phyloP scores from a whole-genome alignment of 2,113 vertebrate genomes.

The Clupea harengus region DNA sequence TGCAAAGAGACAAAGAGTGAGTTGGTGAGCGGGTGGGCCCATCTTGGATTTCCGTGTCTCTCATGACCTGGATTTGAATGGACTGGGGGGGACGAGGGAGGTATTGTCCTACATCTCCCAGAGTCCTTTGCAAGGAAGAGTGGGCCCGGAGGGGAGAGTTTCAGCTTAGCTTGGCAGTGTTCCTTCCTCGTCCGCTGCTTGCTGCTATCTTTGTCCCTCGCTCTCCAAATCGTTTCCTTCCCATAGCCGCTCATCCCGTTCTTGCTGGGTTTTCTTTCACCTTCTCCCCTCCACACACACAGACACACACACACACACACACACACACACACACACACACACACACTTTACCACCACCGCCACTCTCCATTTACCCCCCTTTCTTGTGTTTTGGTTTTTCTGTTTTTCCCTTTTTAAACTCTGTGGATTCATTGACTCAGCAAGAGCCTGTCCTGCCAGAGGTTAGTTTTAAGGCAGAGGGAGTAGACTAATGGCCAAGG shows the following conservation, averaged over 20 bases:
- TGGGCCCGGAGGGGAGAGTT: background rate
- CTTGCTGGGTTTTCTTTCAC: slow-evolving; percentile 10
- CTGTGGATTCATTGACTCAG: background rate
- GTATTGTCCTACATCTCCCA: slow-evolving; percentile 4
- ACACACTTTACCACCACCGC: background rate
- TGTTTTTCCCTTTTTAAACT: background rate
- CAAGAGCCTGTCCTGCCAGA: background rate
- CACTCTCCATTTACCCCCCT: background rate
- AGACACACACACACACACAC: background rate
- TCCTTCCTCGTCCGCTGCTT: background rate
- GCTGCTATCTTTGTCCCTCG: slow-evolving; percentile 12
- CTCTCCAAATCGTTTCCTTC: slow-evolving; percentile 5
- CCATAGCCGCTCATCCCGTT: background rate
- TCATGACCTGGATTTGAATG: background rate
- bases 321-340: slow-evolving; percentile 6
- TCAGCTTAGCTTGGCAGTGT: slow-evolving; percentile 13
- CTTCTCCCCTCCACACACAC: background rate
- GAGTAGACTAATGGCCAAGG: background rate
- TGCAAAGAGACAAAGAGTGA: background rate
- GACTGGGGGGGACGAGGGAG: background rate
- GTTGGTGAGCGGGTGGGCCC: background rate
- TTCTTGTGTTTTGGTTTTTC: background rate
- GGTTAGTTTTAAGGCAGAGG: background rate
- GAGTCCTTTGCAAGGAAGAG: background rate
- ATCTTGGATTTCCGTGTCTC: background rate